Base-by-base conservation (phyloP, 2,113 vertebrate species). In the Rattus rattus region DNA sequence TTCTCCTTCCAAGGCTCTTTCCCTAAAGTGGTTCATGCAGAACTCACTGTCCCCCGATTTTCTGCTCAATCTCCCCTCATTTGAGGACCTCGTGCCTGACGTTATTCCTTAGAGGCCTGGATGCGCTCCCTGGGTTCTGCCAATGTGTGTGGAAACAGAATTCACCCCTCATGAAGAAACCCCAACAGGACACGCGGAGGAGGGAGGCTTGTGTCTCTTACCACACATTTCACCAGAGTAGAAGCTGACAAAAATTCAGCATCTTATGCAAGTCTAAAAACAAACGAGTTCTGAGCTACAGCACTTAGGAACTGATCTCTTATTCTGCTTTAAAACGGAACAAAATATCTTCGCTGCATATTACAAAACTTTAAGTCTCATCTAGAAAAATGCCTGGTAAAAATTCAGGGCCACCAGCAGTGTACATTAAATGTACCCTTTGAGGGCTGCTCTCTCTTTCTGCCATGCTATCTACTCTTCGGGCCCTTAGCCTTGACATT, bases 151-250 rank as follows among this genome's bases (percentile, higher is more conserved):
- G 90, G 77, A 92, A 7, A 85, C 3, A 14, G 28, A 36, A 36
- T 30, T 47, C 17, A 90, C 26, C 93, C 90, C 95, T 95, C 91
- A 73, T 1, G 84, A 86, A 96, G 93, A 91, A 69, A 94, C 43
- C 69, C 81, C 94, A 80, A 81, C 30, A 79, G 72, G 93, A 14
- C 94, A 43, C 39, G 94, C 0, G 77, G 36, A 59, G 17, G 90
- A 85, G 61, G 90, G 86, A 47, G n/a, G 24, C 33, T 56, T 69
- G 61, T 73, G 3, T 67, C 69, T 33, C 16, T 93, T 59, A 70
- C 7, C 49, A 17, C 24, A 49, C 24, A 86, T 73, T 61, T 94
- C 47, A 61, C 36, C 33, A 61, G 22, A 79, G 52, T 26, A 36
- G 54, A 88, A 72, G 81, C 43, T 80, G 91, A 92, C 36, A 75